Conservation (phyloP, 2,113 vertebrate species). For the Mirza zaza region DNA sequence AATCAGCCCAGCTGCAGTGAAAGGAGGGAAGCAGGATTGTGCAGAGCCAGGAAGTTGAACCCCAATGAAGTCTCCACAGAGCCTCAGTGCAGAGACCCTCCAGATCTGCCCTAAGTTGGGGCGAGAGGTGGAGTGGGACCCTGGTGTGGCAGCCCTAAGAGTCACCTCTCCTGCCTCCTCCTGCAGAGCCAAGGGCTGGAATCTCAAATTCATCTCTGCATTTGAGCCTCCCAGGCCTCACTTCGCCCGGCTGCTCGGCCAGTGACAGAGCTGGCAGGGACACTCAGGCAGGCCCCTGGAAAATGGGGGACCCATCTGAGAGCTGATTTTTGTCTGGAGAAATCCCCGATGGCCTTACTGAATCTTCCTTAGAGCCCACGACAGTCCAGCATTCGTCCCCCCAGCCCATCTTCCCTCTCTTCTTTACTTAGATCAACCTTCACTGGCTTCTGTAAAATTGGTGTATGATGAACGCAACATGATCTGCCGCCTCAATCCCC, state of each 20-base stretch:
- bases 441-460: not conserved
- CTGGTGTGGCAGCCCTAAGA: not conserved
- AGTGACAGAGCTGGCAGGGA: not conserved
- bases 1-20: not conserved
- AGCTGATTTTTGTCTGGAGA: not conserved
- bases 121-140: fast-evolving
- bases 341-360: not conserved
- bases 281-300: not conserved
- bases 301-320: not conserved
- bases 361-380: not conserved
- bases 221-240: not conserved
- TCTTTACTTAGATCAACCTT: not conserved
- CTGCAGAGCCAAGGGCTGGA: not conserved
- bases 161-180: not conserved
- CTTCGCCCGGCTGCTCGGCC: not conserved
- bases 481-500: not conserved
- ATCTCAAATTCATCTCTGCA: not conserved
- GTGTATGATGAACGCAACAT: not conserved
- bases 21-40: not conserved
- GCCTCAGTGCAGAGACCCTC: not conserved
- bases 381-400: not conserved
- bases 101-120: not conserved
- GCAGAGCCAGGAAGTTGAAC: not conserved
- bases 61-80: not conserved
- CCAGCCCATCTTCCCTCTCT: not conserved